Conservation (phyloP, 2,888 invertebrate species). For the Lycaena phlaeas region DNA sequence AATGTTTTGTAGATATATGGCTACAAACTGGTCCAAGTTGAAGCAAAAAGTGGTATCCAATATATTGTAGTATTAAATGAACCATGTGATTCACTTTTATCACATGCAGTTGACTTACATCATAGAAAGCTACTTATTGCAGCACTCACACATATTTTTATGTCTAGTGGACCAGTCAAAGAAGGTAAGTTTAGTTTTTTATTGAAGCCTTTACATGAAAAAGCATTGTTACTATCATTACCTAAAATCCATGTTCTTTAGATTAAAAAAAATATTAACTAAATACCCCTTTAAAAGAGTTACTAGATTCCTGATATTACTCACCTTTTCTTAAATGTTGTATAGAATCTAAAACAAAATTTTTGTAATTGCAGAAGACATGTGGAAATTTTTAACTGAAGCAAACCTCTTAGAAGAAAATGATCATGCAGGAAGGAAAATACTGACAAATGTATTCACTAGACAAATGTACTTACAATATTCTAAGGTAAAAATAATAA, state of each 20-base stretch:
- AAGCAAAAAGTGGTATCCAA: constrained; percentile 34
- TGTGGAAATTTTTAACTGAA: constrained; percentile 59
- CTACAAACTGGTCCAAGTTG: constrained; percentile 54
- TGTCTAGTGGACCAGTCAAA: constrained; percentile 58
- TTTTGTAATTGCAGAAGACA: constrained; percentile 59
- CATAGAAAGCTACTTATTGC: constrained; percentile 52
- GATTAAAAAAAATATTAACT: too few species aligned
- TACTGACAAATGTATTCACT: constrained; percentile 43
- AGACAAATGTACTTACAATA: constrained; percentile 50
- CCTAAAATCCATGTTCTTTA: too few species aligned
- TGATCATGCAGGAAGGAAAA: constrained; percentile 38
- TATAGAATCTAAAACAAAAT: too few species aligned
- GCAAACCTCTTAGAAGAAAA: constrained; percentile 51
- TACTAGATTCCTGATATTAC: too few species aligned
- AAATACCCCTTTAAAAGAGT: too few species aligned
- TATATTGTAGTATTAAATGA: constrained; percentile 42
- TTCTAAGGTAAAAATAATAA: constrained; percentile 35
- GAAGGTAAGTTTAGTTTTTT: constrained; percentile 50
- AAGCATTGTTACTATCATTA: too few species aligned
- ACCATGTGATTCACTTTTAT: constrained; percentile 32
- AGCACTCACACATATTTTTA: constrained; percentile 65
- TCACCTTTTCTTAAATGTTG: too few species aligned
- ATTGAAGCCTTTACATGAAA: too few species aligned
- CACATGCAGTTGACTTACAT: constrained; percentile 27
- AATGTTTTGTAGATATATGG: constrained; percentile 56